phyloP scores from a whole-genome alignment of 1,140 invertebrate genomes.

The Drosophila pachea region DNA sequence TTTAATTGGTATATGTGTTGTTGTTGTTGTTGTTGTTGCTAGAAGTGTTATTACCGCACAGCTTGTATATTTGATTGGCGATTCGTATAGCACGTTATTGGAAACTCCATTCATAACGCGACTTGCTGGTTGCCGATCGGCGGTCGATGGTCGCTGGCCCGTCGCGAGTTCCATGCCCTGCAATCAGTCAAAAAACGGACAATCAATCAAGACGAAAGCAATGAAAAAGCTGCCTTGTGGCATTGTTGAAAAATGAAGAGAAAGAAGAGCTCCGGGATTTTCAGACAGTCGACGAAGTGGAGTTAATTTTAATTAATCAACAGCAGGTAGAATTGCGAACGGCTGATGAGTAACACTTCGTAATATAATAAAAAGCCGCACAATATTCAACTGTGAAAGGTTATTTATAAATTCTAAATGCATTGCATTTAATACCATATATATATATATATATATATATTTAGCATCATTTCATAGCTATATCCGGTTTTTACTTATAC shows the following conservation, averaged over 20 bases:
- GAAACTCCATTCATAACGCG: slow-evolving; percentile 59
- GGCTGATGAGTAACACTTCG: slow-evolving; percentile 3
- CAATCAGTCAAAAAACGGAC: slow-evolving; percentile 30
- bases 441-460: slow-evolving; percentile 1
- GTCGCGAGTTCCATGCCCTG: slow-evolving; percentile 38
- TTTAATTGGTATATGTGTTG: background rate
- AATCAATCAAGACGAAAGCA: slow-evolving; percentile 45
- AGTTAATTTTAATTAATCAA: slow-evolving; percentile 28
- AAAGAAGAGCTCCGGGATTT: slow-evolving; percentile 21
- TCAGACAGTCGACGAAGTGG: slow-evolving; percentile 3
- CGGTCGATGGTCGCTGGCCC: background rate
- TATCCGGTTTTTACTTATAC: too few relatives aligned
- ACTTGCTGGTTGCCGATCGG: slow-evolving; percentile 1
- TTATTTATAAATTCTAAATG: too few relatives aligned
- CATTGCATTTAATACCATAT: slow-evolving; percentile 1
- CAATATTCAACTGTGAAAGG: background rate
- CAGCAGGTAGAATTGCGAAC: slow-evolving; percentile 9
- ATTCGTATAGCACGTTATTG: slow-evolving; percentile 41
- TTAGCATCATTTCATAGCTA: background rate
- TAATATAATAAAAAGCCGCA: background rate
- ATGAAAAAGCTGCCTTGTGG: slow-evolving; percentile 12
- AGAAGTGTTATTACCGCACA: background rate
- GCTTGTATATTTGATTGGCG: slow-evolving; percentile 18
- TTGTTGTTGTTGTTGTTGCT: slow-evolving; percentile 4
- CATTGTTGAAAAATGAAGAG: slow-evolving; percentile 6